Conservation (phyloP, 2,888 invertebrate genomes). For the Stenotaenia linearis region DNA sequence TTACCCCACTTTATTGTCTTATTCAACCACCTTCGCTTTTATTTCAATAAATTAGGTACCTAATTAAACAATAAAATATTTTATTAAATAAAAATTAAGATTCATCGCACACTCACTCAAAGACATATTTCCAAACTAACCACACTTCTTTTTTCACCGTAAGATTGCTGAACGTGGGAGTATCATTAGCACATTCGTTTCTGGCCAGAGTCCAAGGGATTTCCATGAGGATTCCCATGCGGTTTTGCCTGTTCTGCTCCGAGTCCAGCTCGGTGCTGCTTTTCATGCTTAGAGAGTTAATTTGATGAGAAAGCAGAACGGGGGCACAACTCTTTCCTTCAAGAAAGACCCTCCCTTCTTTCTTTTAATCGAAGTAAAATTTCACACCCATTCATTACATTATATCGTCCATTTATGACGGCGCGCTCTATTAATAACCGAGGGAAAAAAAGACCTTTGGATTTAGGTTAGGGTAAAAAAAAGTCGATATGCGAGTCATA, state of each 20-base stretch:
- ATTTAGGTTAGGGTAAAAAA: background rate
- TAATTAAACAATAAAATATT: no score
- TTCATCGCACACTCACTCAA: background rate
- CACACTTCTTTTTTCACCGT: background rate
- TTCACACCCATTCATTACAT: background rate
- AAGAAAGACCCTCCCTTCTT: background rate
- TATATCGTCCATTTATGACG: background rate
- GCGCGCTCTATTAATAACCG: background rate
- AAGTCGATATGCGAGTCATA: background rate
- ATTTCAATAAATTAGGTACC: background rate
- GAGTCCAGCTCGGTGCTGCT: background rate
- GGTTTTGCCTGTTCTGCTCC: background rate
- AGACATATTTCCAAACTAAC: background rate
- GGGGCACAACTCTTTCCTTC: background rate
- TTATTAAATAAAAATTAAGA: background rate
- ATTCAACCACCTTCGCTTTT: background rate
- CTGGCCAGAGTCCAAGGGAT: conserved; percentile 4
- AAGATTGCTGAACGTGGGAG: background rate
- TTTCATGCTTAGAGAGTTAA: background rate
- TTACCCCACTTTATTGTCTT: no score
- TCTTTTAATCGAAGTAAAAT: background rate
- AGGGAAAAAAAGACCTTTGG: background rate
- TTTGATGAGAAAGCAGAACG: background rate
- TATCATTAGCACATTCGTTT: background rate
- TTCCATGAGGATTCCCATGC: conserved; percentile 9